Base-by-base conservation (phyloP, 2,113 vertebrate genomes). In the Odocoileus hemionus region DNA sequence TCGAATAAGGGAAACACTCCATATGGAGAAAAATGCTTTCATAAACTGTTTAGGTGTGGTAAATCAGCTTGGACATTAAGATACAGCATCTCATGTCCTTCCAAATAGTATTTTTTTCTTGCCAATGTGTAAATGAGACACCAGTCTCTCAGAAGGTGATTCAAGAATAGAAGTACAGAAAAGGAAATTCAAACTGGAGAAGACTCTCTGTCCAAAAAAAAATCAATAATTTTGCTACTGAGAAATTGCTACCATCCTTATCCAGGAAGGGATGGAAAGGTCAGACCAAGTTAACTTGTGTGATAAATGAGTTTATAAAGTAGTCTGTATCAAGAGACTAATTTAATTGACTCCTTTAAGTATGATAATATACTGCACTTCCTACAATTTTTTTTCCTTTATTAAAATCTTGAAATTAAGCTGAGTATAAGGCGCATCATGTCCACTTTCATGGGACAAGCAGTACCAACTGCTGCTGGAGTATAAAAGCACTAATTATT, bases 241-340 rank as follows among this genome's bases (percentile, higher is more conserved):
- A 97, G 96, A 98, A 98, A 98, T 97, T 97, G 89, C 83, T 82
- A 93, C 95, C 55, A 86, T 93, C 97, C 93, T 98, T 98, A 97
- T 87, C 79, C 89, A 94, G 61, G 64, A 96, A 89, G 84, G 43
- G 86, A 94, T 88, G 25, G 94, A 88, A 97, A 98, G 97, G 94
- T 98, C 93, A 97, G n/a, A 89, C n/a, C 78, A 76, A 97, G 92
- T 86, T 98, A 98, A 97, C 89, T 91, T 97, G 89, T 92, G 92
- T 98, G 97, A 98, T 97, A 92, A 96, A 98, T 97, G 95, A 94
- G 93, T 98, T 98, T 98, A 97, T 98, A 97, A 98, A 97, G 97
- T 91, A 87, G 96, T 57, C 54, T 95, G 76, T 96, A 96, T 96
- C 95, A 30, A 84, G 94, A 95, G 89, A 97, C 79, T 97, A 97